Evolutionary conservation across 2,113 vertebrate genomes (phyloP), one percentile per base, ranked within the genome.

Genomic region (Podarcis raffonei): DNA sequence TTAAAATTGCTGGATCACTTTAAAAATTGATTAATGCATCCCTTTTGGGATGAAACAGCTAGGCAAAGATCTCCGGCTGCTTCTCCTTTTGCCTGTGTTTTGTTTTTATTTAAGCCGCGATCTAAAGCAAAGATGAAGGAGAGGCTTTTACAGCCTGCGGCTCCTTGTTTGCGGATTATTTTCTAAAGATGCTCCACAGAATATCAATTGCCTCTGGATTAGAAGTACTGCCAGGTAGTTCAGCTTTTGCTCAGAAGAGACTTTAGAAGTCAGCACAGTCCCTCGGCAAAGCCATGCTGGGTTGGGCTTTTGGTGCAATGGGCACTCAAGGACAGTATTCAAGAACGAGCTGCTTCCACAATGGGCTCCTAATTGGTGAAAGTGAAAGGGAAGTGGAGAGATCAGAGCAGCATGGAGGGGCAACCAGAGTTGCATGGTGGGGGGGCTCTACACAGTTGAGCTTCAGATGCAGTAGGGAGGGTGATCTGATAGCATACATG

Each of bases 121-220:
- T 95, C 94, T 93, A 88, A 90, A 94, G 95, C 27, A 1, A 86
- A 89, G 91, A 90, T 94, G 89, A 95, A 89, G 95, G 89, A 96
- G 94, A 85, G 95, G 93, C 94, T 95, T 89, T 95, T 93, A 92
- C 94, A 96, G 96, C 96, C 96, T 92, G 92, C 95, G 93, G 97
- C 93, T 84, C 95, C 96, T 96, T 97, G 96, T 97, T 97, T 97
- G 97, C 95, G 95, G 96, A 96, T 97, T 96, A 96, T 96, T 96
- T 96, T 94, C 95, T 42, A 0, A 96, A 96, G 96, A 93, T 78
- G 95, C 96, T 96, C 75, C 78, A 76, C 95, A 86, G 97, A 97
- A 97, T 97, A 96, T 95, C 96, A 97, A 97, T 97, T 95, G 94
- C 87, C 81, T 91, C 89, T 37, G 22, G 48, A 95, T 92, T 96